These are phyloP conservation scores for Trematomus bernacchii DNA, from an alignment of 2,797 vertebrate species.

Conservation along the genomic window DNA sequence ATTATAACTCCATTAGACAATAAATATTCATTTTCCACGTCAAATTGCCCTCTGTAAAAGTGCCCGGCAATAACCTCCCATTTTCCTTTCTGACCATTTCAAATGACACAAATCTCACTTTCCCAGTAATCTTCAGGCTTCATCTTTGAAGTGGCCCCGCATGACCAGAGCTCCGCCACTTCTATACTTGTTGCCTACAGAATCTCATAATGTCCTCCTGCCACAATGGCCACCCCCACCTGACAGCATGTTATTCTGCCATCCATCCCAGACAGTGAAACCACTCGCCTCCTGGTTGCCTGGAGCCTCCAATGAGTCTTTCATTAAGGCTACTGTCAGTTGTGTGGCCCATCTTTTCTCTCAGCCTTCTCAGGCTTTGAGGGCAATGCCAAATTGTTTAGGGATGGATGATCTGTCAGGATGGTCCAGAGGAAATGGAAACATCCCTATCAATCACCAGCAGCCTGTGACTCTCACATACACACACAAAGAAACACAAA, in stretches of 20 bases:
- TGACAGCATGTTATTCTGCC: conserved; percentile 72
- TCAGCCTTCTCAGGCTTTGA: conserved; percentile 73
- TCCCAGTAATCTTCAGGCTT: conserved; percentile 67
- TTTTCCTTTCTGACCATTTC: conserved; percentile 50
- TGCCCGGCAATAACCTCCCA: not conserved
- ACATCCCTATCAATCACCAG: conserved; percentile 87
- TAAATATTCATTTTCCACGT: conserved; percentile 6
- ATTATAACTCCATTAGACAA: conserved; percentile 3
- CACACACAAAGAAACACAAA: conserved; percentile 56
- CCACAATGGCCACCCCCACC: conserved; percentile 55
- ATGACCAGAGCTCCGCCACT: conserved; percentile 58
- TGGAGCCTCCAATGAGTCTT: conserved; percentile 73
- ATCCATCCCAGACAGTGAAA: conserved; percentile 66
- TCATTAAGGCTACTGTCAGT: conserved; percentile 85
- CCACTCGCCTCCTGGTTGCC: conserved; percentile 56
- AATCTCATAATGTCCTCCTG: conserved; percentile 63
- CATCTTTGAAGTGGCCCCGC: conserved; percentile 51
- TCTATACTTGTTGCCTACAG: conserved; percentile 55
- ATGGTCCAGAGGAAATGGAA: conserved; percentile 82
- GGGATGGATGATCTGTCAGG: conserved; percentile 87
- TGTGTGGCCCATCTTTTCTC: conserved; percentile 68
- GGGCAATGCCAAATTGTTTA: conserved; percentile 85
- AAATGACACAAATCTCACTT: conserved; percentile 69
- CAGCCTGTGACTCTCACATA: conserved; percentile 35
- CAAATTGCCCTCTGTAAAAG: conserved; percentile 20